Conservation (phyloP, 2,113 vertebrate species). For the Charadrius vociferus region DNA sequence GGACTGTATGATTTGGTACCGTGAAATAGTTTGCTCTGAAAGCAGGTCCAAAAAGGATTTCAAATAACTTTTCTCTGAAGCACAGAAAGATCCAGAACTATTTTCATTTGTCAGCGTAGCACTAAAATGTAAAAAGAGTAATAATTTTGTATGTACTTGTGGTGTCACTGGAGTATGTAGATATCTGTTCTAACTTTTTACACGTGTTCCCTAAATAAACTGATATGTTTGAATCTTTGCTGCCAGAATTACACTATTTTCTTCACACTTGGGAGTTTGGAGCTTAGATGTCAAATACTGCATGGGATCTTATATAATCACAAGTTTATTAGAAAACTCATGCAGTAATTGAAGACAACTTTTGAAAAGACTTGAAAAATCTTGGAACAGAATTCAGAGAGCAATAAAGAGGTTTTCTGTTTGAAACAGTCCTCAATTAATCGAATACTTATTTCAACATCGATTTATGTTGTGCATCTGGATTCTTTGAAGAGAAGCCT, state of each 20-base stretch:
- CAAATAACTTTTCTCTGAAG: background rate
- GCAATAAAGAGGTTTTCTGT: background rate
- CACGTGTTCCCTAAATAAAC: accelerated
- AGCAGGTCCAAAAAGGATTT: background rate
- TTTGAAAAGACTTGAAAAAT: background rate
- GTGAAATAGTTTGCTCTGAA: background rate
- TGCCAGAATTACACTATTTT: background rate
- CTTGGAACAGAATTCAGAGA: background rate
- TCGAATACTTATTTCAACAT: background rate
- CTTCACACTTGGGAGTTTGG: background rate
- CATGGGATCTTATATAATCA: background rate
- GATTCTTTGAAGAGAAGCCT: background rate
- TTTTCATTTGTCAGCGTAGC: background rate
- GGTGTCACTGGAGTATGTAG: background rate
- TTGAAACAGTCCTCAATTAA: background rate
- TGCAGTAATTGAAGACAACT: background rate
- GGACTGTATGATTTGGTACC: background rate
- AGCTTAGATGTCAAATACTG: background rate
- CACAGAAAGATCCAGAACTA: background rate
- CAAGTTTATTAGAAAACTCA: background rate
- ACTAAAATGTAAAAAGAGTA: background rate
- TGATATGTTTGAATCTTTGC: accelerated
- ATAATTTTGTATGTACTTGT: background rate
- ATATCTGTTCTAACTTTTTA: background rate
- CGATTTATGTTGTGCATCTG: background rate